phyloP scores from a whole-genome alignment of 2,113 vertebrate genomes.

The Empidonax alnorum region DNA sequence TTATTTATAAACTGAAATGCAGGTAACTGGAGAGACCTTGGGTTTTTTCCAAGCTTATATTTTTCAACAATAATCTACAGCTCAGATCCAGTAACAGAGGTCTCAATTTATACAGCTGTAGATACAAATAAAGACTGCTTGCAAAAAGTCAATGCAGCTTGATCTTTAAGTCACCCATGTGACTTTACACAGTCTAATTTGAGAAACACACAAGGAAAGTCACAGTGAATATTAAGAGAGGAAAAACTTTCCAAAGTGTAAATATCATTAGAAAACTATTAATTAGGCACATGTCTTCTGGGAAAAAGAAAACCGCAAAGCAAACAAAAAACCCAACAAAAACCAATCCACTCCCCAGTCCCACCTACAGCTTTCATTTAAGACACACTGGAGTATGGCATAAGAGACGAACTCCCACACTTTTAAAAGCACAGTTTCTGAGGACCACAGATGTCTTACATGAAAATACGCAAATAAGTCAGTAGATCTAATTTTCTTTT shows the following conservation, averaged over 20 bases:
- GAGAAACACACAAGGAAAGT: neutral
- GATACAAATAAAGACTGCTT: neutral
- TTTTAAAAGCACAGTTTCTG: neutral
- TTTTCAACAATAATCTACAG: neutral
- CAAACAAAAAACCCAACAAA: neutral
- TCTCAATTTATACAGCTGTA: neutral
- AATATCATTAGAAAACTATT: neutral
- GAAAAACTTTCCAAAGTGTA: neutral
- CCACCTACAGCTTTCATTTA: neutral
- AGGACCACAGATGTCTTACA: neutral
- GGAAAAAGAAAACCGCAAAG: neutral
- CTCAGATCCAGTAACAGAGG: neutral
- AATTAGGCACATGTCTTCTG: neutral
- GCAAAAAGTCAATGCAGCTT: neutral
- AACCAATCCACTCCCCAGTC: neutral
- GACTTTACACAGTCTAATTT: neutral
- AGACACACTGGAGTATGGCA: accelerated
- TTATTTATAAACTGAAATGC: neutral
- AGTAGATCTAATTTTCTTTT: neutral
- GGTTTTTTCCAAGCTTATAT: neutral
- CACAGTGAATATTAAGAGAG: neutral
- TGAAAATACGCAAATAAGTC: neutral
- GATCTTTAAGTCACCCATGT: neutral
- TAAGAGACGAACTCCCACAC: neutral
- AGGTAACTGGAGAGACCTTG: neutral